Evolutionary conservation across 1,140 invertebrate genomes (phyloP).

Genomic region (Drosophila takahashii): DNA sequence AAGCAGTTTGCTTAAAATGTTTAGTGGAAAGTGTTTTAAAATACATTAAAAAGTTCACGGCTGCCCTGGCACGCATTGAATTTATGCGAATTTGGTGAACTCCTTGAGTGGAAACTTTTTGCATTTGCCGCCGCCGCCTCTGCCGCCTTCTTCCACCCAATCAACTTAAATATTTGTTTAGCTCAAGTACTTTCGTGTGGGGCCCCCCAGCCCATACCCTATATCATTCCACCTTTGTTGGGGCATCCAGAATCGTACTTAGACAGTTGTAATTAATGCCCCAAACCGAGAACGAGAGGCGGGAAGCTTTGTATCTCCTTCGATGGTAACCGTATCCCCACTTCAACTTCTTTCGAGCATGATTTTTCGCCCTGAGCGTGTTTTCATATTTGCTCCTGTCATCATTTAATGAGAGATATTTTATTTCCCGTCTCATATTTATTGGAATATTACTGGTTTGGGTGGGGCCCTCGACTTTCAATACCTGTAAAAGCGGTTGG

Average conservation of each 20-base stretch:
- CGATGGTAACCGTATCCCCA: conserved; percentile 21
- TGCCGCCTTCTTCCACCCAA: conserved; percentile 56
- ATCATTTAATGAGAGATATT: conserved; percentile 72
- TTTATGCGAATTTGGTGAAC: conserved; percentile 82
- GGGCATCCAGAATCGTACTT: conserved; percentile 23
- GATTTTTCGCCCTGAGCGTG: conserved; percentile 30
- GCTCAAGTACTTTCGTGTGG: conserved; percentile 41
- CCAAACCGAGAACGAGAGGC: background rate
- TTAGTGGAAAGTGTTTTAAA: conserved; percentile 83
- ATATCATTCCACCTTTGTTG: conserved; percentile 9
- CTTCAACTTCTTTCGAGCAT: background rate
- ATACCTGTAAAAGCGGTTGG: conserved; percentile 14
- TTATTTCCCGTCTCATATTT: conserved; percentile 44
- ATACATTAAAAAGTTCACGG: conserved; percentile 82
- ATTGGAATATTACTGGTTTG: conserved; percentile 1
- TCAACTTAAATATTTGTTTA: conserved; percentile 81
- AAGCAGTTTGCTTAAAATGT: conserved; percentile 80
- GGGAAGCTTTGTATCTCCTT: conserved; percentile 1
- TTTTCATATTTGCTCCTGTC: conserved; percentile 60
- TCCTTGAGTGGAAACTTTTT: conserved; percentile 78
- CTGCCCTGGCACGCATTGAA: conserved; percentile 79
- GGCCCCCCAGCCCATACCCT: background rate
- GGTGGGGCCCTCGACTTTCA: conserved; percentile 21
- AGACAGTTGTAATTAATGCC: conserved; percentile 61
- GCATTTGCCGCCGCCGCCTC: conserved; percentile 47